Evolutionary conservation across 37 sponge, comb jelly and placozoan species (phyloP).

Genomic region (Beroe forskalii): DNA sequence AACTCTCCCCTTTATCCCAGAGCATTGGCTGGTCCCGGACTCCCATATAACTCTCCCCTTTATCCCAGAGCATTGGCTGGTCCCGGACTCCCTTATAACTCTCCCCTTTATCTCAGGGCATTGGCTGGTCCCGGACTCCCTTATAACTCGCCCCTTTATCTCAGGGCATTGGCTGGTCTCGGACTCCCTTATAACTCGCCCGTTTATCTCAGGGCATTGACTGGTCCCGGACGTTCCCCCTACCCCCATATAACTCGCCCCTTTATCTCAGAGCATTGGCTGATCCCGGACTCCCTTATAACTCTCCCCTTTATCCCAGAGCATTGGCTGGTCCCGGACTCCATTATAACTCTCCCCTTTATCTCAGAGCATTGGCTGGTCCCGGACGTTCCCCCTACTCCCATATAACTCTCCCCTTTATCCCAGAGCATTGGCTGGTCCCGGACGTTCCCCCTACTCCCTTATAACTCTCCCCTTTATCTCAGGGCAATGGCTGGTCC

Average conservation of each 20-base stretch:
- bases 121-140: conserved; percentile 65
- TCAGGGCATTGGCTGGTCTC: conserved; percentile 69
- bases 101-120: conserved; percentile 78
- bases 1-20: conserved; percentile 82
- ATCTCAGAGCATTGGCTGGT: conserved; percentile 70
- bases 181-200: conserved; percentile 70
- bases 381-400: conserved; percentile 68
- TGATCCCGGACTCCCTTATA: conserved; percentile 62
- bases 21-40: conserved; percentile 66
- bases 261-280: conserved; percentile 72
- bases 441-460: conserved; percentile 68
- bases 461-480: too few species aligned
- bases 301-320: conserved; percentile 81
- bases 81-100: conserved; percentile 66
- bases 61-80: conserved; percentile 71
- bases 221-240: conserved; percentile 63
- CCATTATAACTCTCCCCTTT: conserved; percentile 74
- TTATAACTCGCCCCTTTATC: conserved; percentile 78
- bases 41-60: conserved; percentile 73
- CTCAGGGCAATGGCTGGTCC: conserved; percentile 70
- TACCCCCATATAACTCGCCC: too few species aligned
- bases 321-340: conserved; percentile 66
- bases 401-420: too few species aligned
- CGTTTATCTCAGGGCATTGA: conserved; percentile 71
- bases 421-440: conserved; percentile 70